phyloP scores from a whole-genome alignment of 2,888 invertebrate genomes.

The Sesia apiformis region DNA sequence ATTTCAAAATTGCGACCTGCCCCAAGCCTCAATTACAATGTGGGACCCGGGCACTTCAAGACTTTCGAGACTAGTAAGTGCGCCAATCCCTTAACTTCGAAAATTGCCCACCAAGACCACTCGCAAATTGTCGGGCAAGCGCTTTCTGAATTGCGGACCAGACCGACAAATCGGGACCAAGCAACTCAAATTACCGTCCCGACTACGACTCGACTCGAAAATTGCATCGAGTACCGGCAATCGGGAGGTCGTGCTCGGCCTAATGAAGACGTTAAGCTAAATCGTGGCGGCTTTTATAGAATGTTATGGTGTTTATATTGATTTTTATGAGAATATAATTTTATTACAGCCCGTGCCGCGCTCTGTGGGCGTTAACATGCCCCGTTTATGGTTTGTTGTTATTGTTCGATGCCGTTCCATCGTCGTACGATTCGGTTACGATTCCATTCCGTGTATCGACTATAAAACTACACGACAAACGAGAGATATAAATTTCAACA shows the following conservation, averaged over 20 bases:
- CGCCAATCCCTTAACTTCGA: conserved; percentile 44
- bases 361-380: conserved; percentile 26
- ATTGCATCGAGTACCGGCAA: conserved; percentile 50
- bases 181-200: conserved; percentile 51
- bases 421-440: conserved; percentile 15
- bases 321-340: conserved; percentile 64
- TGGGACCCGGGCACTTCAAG: conserved; percentile 37
- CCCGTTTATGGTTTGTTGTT: conserved; percentile 21
- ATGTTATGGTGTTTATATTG: conserved; percentile 59
- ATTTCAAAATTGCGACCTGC: conserved; percentile 67
- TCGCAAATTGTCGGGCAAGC: conserved; percentile 51
- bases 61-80: conserved; percentile 36
- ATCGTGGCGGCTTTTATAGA: conserved; percentile 49
- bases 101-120: conserved; percentile 54
- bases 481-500: conserved; percentile 45
- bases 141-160: conserved; percentile 48
- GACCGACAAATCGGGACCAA: conserved; percentile 54
- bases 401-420: conserved; percentile 15
- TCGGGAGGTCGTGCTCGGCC: conserved; percentile 55
- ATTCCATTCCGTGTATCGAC: conserved; percentile 10
- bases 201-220: conserved; percentile 43
- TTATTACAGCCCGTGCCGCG: conserved; percentile 30
- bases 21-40: conserved; percentile 56
- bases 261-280: conserved; percentile 69
- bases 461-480: background rate